Evolutionary conservation across 92 coral and sea anemone genomes (phyloP).

Genomic region (Epizoanthus scotinus): DNA sequence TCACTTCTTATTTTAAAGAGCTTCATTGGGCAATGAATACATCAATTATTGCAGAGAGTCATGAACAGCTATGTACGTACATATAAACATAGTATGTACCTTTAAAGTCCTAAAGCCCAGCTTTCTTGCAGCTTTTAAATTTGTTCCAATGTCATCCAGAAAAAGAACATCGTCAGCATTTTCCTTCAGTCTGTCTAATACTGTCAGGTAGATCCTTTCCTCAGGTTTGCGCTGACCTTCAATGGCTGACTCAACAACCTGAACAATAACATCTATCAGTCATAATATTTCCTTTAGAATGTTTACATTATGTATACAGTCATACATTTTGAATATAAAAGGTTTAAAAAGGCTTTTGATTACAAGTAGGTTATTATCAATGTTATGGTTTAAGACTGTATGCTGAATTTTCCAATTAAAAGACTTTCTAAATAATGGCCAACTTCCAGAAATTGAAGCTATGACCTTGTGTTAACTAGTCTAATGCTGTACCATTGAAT

Average conservation of each 20-base stretch:
- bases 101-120: slow-evolving; percentile 85
- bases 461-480: too few relatives aligned
- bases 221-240: slow-evolving; percentile 89
- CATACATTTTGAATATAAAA: too few relatives aligned
- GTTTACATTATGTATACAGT: neutral
- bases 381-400: too few relatives aligned
- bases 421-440: too few relatives aligned
- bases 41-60: too few relatives aligned
- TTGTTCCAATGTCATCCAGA: slow-evolving; percentile 84
- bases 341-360: too few relatives aligned
- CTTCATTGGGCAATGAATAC: neutral
- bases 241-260: slow-evolving; percentile 89
- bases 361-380: too few relatives aligned
- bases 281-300: neutral
- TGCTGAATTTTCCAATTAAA: too few relatives aligned
- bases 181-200: slow-evolving; percentile 72
- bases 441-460: too few relatives aligned
- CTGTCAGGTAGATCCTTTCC: slow-evolving; percentile 60
- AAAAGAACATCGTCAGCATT: slow-evolving; percentile 87
- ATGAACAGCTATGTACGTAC: too few relatives aligned
- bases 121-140: slow-evolving; percentile 79
- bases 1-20: neutral
- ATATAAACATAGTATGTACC: slow-evolving; percentile 41
- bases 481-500: too few relatives aligned
- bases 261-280: neutral